Base-by-base conservation (phyloP, 2,888 invertebrate species). In the Tineola bisselliella region DNA sequence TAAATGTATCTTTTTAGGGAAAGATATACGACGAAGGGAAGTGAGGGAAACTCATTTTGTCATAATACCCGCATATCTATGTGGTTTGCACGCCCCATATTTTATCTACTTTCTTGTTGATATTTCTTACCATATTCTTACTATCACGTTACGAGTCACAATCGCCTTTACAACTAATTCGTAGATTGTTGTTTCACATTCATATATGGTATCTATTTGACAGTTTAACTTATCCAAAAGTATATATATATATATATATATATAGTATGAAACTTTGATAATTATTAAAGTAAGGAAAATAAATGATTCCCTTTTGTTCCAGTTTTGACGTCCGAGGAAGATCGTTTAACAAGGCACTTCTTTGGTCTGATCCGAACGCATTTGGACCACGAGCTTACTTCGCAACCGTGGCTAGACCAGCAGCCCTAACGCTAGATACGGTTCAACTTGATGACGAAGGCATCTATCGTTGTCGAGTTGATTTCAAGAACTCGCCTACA, bases 261-360 rank as follows among this genome's bases (percentile, higher is more conserved):
- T n/a, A n/a, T n/a, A n/a, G n/a, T n/a, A n/a, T n/a, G n/a, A n/a
- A n/a, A n/a, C n/a, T n/a, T n/a, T n/a, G n/a, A n/a, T n/a, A n/a
- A n/a, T n/a, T n/a, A n/a, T n/a, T n/a, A n/a, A n/a, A n/a, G n/a
- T n/a, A 25, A 25, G 6, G 2, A 25, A 25, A 25, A 25, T 4
- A 4, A 25, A 25, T 25, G 4, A 25, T 25, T 2, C 25, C 2
- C 6, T 25, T 25, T 25, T 2, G 2, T 25, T 6, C 25, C 90
- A 95, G 95, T 81, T 94, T 95, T 79, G 95, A 95, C 84, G 94
- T 94, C 60, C 90, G 95, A 63, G 95, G 95, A 61, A 90, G 94
- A 66, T 90, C 94, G 2, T 91, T 95, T 78, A 91, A 90, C 77
- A 93, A 94, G 75, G 95, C 95, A 0, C 86, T 92, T 13, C 94